Percentiles rank a stretch among this genome's conserved stretches.
These are phyloP conservation scores for Hyphantria cunea DNA, from an alignment of 1,140 invertebrate species.

Conservation along the genomic window DNA sequence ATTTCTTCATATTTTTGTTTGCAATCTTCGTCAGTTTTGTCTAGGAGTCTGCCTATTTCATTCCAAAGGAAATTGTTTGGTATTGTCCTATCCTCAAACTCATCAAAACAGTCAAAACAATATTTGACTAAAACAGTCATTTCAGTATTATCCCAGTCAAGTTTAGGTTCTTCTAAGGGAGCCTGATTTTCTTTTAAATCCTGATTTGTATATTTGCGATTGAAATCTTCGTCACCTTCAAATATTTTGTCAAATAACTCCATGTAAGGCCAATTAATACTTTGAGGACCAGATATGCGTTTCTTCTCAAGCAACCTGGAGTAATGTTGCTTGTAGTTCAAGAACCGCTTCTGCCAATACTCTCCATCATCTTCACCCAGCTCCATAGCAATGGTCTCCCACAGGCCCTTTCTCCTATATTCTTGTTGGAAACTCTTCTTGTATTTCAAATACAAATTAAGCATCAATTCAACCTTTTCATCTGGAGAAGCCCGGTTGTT, in stretches of 20 bases:
- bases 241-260: constrained; percentile 68
- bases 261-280: constrained; percentile 68
- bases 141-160: constrained; percentile 53
- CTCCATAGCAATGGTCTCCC: constrained; percentile 65
- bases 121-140: constrained; percentile 65
- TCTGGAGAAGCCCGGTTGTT: constrained; percentile 32
- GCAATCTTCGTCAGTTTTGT: constrained; percentile 58
- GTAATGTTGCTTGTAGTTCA: constrained; percentile 74
- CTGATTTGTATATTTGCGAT: constrained; percentile 47
- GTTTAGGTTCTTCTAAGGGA: not conserved
- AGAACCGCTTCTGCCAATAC: constrained; percentile 72
- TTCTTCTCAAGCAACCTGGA: constrained; percentile 58
- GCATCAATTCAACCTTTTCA: constrained; percentile 61
- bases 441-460: constrained; percentile 64
- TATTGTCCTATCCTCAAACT: constrained; percentile 67
- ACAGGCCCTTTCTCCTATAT: constrained; percentile 44
- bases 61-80: constrained; percentile 68
- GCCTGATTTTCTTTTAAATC: constrained; percentile 2
- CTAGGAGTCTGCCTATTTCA: constrained; percentile 64
- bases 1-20: constrained; percentile 57
- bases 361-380: constrained; percentile 60
- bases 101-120: constrained; percentile 68
- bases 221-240: constrained; percentile 61
- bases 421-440: constrained; percentile 53
- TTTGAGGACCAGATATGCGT: constrained; percentile 43